A percentile compares a stretch with the other conserved stretches of the same genome.
Conservation (phyloP, 2,888 invertebrate genomes). For the Dicranocentrus wangi region DNA sequence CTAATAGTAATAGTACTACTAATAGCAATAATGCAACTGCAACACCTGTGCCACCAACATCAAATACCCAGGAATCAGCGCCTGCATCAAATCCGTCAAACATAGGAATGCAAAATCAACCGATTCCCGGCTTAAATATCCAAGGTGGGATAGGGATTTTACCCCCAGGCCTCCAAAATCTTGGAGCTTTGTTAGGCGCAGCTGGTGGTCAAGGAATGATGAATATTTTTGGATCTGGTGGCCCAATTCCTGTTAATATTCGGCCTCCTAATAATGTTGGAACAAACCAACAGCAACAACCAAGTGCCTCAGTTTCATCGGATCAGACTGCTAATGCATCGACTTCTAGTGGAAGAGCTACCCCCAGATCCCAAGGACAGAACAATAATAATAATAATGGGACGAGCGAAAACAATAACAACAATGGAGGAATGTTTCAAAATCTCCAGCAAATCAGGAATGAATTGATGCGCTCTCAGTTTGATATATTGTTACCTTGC, state of each 20-base stretch:
- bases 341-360: conserved; percentile 46
- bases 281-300: conserved; percentile 44
- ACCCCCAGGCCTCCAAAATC: conserved; percentile 47
- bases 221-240: conserved; percentile 41
- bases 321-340: conserved; percentile 59
- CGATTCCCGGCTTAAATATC: conserved; percentile 32
- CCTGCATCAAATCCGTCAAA: too few relatives aligned
- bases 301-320: conserved; percentile 68
- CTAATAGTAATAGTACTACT: conserved; percentile 40
- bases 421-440: conserved; percentile 25
- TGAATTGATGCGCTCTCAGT: conserved; percentile 62
- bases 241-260: conserved; percentile 17
- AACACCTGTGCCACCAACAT: conserved; percentile 22
- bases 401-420: conserved; percentile 3
- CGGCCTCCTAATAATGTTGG: conserved; percentile 35
- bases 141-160: conserved; percentile 3
- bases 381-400: conserved; percentile 6
- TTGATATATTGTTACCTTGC: conserved; percentile 68
- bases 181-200: conserved; percentile 52
- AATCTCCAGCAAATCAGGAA: conserved; percentile 59
- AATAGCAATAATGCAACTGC: conserved; percentile 42
- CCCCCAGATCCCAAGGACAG: conserved; percentile 60
- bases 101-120: neutral
- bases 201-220: conserved; percentile 35
- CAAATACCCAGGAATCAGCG: neutral